Percentiles rank a stretch among this genome's conserved stretches.
Conservation (phyloP, 2,888 invertebrate species). For the Apotomis betuletana region DNA sequence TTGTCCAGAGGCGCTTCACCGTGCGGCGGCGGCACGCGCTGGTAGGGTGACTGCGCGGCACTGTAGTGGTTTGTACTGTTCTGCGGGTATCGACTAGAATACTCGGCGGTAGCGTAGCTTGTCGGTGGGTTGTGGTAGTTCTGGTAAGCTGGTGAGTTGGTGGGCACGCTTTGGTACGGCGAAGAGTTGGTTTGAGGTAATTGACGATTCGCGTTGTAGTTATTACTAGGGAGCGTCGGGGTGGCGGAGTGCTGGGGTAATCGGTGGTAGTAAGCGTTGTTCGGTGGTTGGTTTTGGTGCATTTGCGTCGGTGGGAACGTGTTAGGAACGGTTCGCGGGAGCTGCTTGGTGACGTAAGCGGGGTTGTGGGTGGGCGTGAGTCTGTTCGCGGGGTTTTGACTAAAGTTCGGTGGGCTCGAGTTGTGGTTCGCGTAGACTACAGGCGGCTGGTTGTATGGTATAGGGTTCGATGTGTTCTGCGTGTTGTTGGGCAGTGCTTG, state of each 20-base stretch:
- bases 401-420: slow-evolving; percentile 74
- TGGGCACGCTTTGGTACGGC: slow-evolving; percentile 79
- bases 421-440: slow-evolving; percentile 66
- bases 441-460: slow-evolving; percentile 74
- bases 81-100: slow-evolving; percentile 80
- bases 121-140: slow-evolving; percentile 81
- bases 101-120: slow-evolving; percentile 75
- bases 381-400: slow-evolving; percentile 73
- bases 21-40: slow-evolving; percentile 85
- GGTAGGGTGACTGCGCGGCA: slow-evolving; percentile 77
- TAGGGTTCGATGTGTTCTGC: slow-evolving; percentile 65
- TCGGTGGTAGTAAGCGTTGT: slow-evolving; percentile 74
- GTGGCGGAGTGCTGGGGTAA: slow-evolving; percentile 64
- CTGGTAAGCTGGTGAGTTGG: slow-evolving; percentile 75
- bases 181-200: slow-evolving; percentile 61
- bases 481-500: slow-evolving; percentile 66
- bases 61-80: slow-evolving; percentile 68
- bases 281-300: slow-evolving; percentile 65
- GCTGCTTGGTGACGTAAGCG: slow-evolving; percentile 63
- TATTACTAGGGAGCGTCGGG: slow-evolving; percentile 53
- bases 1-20: slow-evolving; percentile 69
- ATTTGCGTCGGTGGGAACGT: slow-evolving; percentile 70
- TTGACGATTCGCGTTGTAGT: slow-evolving; percentile 63
- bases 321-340: slow-evolving; percentile 69
- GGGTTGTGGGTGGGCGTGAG: slow-evolving; percentile 70